A percentile compares a stretch with the other conserved stretches of the same genome.
phyloP scores from a whole-genome alignment of 2,888 invertebrate species.

The Microplitis deprimator region DNA sequence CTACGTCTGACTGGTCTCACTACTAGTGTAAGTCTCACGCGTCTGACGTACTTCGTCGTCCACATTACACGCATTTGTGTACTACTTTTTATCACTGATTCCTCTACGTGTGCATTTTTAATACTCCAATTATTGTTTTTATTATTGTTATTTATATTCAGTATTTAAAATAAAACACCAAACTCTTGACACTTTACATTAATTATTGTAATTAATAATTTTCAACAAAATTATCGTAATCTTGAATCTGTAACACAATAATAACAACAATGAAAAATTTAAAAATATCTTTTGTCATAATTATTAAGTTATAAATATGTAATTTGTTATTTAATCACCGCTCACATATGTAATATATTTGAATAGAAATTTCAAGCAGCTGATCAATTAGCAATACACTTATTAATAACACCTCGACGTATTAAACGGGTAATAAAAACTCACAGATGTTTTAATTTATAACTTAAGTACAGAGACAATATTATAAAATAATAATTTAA shows the following conservation, averaged over 20 bases:
- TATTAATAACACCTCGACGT: neutral
- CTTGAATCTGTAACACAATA: too few species aligned
- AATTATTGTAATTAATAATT: too few species aligned
- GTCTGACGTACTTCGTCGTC: slow-evolving; percentile 20
- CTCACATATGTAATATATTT: neutral
- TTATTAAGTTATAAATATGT: neutral
- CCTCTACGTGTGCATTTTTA: neutral
- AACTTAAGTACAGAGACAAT: neutral
- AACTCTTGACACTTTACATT: too few species aligned
- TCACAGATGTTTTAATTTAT: slow-evolving; percentile 14
- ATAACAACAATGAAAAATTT: too few species aligned
- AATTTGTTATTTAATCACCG: neutral
- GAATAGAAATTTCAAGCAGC: slow-evolving; percentile 14
- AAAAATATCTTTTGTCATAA: too few species aligned
- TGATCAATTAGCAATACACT: slow-evolving; percentile 21
- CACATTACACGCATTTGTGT: slow-evolving; percentile 22
- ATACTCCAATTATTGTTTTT: neutral
- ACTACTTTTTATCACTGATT: slow-evolving; percentile 15
- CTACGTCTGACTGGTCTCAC: slow-evolving; percentile 15
- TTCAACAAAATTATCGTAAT: too few species aligned
- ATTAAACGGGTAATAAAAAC: slow-evolving; percentile 12
- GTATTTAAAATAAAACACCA: neutral
- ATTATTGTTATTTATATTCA: neutral
- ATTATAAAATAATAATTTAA: neutral
- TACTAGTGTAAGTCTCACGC: slow-evolving; percentile 7